Percentiles rank a stretch among this genome's conserved stretches.
phyloP scores from a whole-genome alignment of 2,888 invertebrate species.

The Eilema caniola region DNA sequence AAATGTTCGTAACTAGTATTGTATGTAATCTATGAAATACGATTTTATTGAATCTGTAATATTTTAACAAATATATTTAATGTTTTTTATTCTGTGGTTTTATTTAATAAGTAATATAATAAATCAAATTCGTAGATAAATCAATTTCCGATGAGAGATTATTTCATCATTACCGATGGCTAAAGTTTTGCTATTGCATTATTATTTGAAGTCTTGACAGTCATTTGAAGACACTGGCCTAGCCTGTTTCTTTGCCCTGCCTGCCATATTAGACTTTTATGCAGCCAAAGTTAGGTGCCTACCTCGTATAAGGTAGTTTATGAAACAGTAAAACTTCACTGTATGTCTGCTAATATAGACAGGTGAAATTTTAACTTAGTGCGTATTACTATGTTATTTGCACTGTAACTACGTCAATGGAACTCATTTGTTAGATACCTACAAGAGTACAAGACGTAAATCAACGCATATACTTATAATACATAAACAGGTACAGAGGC shows the following conservation, averaged over 20 bases:
- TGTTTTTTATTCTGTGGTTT: slow-evolving; percentile 69
- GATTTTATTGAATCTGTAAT: slow-evolving; percentile 86
- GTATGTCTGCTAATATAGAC: not conserved
- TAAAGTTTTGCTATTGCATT: no score
- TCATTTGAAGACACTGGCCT: no score
- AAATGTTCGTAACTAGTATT: slow-evolving; percentile 31
- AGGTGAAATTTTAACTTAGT: not conserved
- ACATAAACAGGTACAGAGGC: no score
- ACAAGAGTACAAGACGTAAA: no score
- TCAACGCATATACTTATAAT: no score
- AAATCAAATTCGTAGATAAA: no score
- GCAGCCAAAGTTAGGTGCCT: no score
- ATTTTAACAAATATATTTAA: slow-evolving; percentile 86
- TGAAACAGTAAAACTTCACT: no score
- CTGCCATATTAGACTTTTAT: no score
- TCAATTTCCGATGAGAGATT: not conserved
- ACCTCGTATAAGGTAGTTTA: no score
- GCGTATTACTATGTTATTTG: not conserved
- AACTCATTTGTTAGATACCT: not conserved
- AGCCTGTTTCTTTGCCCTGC: no score
- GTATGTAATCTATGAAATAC: slow-evolving; percentile 65
- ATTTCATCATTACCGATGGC: no score
- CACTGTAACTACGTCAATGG: not conserved
- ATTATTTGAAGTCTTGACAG: not conserved
- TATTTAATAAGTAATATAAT: slow-evolving; percentile 14